A percentile compares a stretch with the other conserved stretches of the same genome.
phyloP scores from a whole-genome alignment of 2,113 vertebrate species.

The Odontesthes bonariensis region DNA sequence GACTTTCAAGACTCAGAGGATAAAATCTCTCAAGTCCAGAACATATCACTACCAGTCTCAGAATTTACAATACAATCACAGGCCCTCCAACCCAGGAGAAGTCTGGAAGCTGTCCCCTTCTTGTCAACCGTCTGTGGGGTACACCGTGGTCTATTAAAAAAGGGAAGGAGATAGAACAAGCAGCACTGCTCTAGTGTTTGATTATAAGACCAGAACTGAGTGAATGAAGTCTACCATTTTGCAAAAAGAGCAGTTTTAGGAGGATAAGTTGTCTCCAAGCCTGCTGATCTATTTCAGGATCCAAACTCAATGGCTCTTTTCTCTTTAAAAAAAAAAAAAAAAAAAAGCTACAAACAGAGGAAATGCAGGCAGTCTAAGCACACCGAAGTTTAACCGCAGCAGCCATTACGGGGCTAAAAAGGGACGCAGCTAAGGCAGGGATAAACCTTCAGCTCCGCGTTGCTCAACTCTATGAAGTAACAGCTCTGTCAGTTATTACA shows the following conservation, averaged over 20 bases:
- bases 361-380: conserved; percentile 44
- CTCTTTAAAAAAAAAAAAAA: conserved; percentile 59
- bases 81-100: neutral
- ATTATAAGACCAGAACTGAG: conserved; percentile 3
- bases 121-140: no score
- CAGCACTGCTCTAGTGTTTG: neutral
- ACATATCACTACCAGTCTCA: neutral
- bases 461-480: conserved; percentile 3
- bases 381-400: conserved; percentile 64
- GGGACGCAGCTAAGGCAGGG: conserved; percentile 28
- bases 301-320: conserved; percentile 59
- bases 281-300: conserved; percentile 66
- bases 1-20: no score
- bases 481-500: neutral
- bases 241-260: conserved; percentile 33
- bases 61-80: neutral
- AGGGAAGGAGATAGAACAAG: no score
- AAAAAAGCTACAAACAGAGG: conserved; percentile 58
- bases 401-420: conserved; percentile 62
- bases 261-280: conserved; percentile 41
- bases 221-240: conserved; percentile 30
- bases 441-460: conserved; percentile 30
- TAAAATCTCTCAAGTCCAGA: no score
- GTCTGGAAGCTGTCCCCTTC: no score
- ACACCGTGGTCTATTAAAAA: no score